phyloP scores from a whole-genome alignment of 2,113 vertebrate genomes.

The Tetraodon nigroviridis region DNA sequence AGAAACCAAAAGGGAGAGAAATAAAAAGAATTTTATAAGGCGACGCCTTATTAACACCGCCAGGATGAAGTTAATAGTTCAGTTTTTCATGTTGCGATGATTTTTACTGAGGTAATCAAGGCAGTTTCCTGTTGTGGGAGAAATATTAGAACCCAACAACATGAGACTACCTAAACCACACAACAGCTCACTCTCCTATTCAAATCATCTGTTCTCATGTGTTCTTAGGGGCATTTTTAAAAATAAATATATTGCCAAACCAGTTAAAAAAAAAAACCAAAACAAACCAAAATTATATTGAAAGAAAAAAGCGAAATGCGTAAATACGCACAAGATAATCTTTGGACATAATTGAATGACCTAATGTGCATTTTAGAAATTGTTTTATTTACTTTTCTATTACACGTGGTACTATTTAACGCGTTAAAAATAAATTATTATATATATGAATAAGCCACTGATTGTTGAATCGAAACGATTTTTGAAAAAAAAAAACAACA shows the following conservation, averaged over 20 bases:
- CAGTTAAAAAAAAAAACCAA: neutral
- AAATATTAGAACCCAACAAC: constrained; percentile 92
- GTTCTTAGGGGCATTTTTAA: neutral
- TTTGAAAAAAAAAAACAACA: no score
- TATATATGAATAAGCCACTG: no score
- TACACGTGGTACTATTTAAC: neutral
- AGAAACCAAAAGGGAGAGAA: constrained; percentile 9
- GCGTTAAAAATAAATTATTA: neutral
- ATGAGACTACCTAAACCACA: constrained; percentile 99
- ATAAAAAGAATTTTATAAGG: constrained; percentile 30
- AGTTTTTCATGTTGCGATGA: constrained; percentile 74
- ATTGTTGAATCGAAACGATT: neutral
- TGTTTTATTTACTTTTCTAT: neutral
- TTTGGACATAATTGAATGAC: neutral
- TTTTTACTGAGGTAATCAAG: constrained; percentile 97
- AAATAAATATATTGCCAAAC: neutral
- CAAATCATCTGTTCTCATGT: neutral
- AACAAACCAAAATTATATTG: no score
- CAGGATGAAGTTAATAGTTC: constrained; percentile 24
- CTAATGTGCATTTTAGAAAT: neutral
- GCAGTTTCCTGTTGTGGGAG: constrained; percentile 96
- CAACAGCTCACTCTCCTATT: constrained; percentile 77
- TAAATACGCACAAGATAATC: neutral
- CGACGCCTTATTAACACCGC: constrained; percentile 13
- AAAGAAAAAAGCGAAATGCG: no score